Base-by-base conservation (phyloP, 2,888 invertebrate species). In the Noctua pronuba region DNA sequence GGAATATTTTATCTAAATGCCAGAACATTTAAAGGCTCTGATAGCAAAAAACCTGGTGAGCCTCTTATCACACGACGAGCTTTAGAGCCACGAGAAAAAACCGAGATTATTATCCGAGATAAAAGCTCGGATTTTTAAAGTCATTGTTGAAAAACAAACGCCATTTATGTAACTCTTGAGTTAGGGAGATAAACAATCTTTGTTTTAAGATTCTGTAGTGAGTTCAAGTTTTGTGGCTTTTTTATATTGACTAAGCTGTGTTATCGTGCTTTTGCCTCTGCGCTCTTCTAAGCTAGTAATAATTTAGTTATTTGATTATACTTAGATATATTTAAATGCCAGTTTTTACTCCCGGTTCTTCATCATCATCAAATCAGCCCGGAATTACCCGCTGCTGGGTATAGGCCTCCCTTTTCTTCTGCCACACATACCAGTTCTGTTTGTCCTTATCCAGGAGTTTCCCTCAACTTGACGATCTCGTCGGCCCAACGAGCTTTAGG, bases 31-130 rank as follows among this genome's bases (percentile, higher is more conserved):
- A 84, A 86, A 90, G 86, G 88, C 80, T 89, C 88, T 89, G 89
- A 91, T 86, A 92, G 91, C 90, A 90, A 93, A 93, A 92, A 90
- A 85, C 83, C 80, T 77, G 60, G 75, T 80, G 89, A 93, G 91
- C 91, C 77, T 77, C 91, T 94, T 93, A 92, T 92, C 93, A 89
- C 66, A 68, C 79, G 73, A 67, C 38, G 70, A 89, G 90, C 90
- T 90, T 89, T 80, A 82, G 83, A 86, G 88, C 87, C 90, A 91
- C 90, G 89, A 86, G 87, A 87, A 90, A 91, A 90, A 92, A 91
- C 90, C 86, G 83, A 88, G 92, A 93, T 93, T 92, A 89, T 52
- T 80, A 88, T 86, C 88, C 80, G 69, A 89, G 92, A 93, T 92
- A 92, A 88, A 80, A 78, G 79, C 82, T 80, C 82, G 79, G 79